Conservation (phyloP, 2,113 vertebrate species). For the Chamaea fasciata region DNA sequence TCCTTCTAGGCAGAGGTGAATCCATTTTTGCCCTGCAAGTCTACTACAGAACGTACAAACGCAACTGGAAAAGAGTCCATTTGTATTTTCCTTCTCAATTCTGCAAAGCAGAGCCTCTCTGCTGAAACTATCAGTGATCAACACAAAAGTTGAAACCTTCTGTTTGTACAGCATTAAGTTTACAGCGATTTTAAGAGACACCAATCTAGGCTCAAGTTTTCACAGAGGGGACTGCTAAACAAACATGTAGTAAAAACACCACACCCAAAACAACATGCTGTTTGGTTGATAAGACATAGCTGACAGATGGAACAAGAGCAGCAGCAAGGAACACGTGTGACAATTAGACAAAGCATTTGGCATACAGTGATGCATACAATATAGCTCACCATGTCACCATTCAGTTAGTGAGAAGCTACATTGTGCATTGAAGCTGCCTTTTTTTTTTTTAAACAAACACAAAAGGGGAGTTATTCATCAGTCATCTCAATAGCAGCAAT, state of each 20-base stretch:
- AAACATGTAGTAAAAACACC: slow-evolving; percentile 45
- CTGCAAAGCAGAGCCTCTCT: not conserved
- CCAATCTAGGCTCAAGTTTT: not conserved
- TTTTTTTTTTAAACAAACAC: not conserved
- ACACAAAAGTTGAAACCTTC: not conserved
- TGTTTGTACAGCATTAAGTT: not conserved
- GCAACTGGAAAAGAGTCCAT: not conserved
- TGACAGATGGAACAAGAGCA: slow-evolving; percentile 20
- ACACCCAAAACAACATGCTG: not conserved
- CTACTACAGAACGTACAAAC: not conserved
- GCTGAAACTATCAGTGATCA: not conserved
- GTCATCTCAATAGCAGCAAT: not conserved
- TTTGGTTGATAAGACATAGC: not conserved
- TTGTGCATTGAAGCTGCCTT: not conserved
- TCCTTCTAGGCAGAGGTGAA: not conserved
- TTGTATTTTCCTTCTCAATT: not conserved
- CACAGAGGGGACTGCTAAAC: not conserved
- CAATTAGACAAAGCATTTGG: not conserved
- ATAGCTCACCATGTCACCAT: not conserved
- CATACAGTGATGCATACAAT: not conserved
- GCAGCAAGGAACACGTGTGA: not conserved
- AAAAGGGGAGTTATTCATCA: slow-evolving; percentile 33
- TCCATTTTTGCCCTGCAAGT: not conserved
- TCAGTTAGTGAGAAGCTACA: slow-evolving; percentile 40
- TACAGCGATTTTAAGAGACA: not conserved